Evolutionary conservation across 2,113 vertebrate genomes (phyloP).

Genomic region (Sula dactylatra): DNA sequence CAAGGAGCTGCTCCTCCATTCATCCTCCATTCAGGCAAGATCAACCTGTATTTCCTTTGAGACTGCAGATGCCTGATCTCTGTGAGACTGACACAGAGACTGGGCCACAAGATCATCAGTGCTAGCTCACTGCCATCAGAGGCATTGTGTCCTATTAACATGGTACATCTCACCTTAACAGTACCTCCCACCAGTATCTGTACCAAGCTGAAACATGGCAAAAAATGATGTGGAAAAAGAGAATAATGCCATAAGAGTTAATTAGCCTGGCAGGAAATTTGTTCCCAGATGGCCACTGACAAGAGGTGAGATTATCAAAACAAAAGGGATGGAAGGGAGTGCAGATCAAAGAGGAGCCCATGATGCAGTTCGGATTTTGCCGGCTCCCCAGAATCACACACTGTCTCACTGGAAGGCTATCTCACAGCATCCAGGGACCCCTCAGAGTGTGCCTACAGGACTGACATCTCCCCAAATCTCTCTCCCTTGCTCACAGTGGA

Average conservation of each 20-base stretch:
- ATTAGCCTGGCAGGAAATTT: background rate
- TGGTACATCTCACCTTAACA: background rate
- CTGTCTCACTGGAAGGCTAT: background rate
- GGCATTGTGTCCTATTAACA: background rate
- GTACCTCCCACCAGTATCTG: background rate
- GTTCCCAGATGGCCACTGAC: background rate
- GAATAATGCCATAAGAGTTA: background rate
- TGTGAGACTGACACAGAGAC: background rate
- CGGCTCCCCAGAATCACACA: background rate
- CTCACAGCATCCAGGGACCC: background rate
- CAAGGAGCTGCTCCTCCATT: background rate
- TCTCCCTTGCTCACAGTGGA: background rate
- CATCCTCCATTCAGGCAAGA: background rate
- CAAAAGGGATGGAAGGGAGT: background rate
- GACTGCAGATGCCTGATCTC: background rate
- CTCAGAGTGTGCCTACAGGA: background rate
- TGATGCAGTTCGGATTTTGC: accelerated
- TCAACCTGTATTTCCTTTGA: background rate
- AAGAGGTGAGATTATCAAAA: background rate
- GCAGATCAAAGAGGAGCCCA: background rate
- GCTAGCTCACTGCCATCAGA: background rate
- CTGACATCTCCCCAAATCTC: background rate
- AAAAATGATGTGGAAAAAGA: background rate
- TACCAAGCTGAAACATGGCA: background rate
- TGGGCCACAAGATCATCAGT: background rate